Base-by-base conservation (phyloP, 2,888 invertebrate species). In the Tortrix viridana region DNA sequence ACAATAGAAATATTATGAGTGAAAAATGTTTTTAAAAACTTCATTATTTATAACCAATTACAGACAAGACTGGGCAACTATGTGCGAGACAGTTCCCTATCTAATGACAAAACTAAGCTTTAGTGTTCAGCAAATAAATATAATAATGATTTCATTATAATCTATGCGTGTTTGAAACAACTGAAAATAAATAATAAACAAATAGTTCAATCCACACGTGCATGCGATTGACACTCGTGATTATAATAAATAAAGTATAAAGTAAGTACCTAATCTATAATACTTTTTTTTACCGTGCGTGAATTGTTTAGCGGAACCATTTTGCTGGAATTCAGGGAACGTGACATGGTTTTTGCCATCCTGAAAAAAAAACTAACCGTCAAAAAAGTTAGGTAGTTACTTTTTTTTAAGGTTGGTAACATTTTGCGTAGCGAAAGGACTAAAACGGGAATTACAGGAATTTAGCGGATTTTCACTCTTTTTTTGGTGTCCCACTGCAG, bases 321-420 rank as follows among this genome's bases (percentile, higher is more conserved):
- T 97, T 92, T 97, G 96, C 89, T 96, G 96, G 88, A 97, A 96
- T 92, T 97, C 97, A 53, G 96, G 96, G 92, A 97, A 97, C 86
- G 96, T 96, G 74, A 97, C 97, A 90, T 97, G 97, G 86, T 97
- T 97, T 93, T 96, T 96, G 76, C 96, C 96, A 85, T 97, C 96
- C 96, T 96, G 92, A 67, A 93, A 93, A 60, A 63, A 58, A 69
- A 43, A 19, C 7, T 19, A 44, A 47, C 7, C 43, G 16, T 41
- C 41, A 41, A 6, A 16, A 41, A 6, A 32, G 32, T 1, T 32
- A n/a, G n/a, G n/a, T n/a, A n/a, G n/a, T n/a, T n/a, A n/a, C n/a
- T n/a, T n/a, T n/a, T n/a, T n/a, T n/a, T n/a, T n/a, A n/a, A n/a
- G n/a, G n/a, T n/a, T n/a, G n/a, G n/a, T 32, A 32, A 32, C 7